phyloP scores from a whole-genome alignment of 2,797 vertebrate genomes.

The Cheirogaleus major region DNA sequence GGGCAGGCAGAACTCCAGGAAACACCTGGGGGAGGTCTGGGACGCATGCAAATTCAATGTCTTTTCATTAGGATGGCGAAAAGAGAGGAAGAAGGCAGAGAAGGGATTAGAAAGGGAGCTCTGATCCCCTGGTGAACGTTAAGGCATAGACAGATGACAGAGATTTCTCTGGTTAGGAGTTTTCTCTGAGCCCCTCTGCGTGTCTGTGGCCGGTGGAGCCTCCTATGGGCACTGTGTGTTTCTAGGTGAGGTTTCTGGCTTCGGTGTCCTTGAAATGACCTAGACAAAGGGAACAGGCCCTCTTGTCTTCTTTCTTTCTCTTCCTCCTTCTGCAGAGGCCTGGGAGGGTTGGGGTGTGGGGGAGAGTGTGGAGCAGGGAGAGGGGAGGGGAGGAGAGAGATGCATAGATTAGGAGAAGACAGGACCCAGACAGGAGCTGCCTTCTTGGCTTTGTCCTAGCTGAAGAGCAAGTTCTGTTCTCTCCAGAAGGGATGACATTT shows the following conservation, averaged over 20 bases:
- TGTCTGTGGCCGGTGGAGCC: neutral
- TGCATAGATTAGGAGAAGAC: fast-evolving
- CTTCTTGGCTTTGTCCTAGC: neutral
- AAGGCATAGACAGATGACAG: neutral
- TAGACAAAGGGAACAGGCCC: neutral
- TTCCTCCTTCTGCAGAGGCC: neutral
- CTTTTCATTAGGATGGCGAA: neutral
- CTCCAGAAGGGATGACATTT: neutral
- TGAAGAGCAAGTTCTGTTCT: neutral
- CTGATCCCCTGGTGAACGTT: neutral
- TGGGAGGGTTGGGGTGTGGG: neutral
- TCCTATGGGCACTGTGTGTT: neutral
- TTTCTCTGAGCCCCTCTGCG: fast-evolving
- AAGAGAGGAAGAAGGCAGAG: constrained; percentile 10
- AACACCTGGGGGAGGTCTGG: neutral
- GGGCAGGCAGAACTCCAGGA: neutral
- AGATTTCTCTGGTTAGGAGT: neutral
- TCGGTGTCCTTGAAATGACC: neutral
- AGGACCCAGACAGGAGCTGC: neutral
- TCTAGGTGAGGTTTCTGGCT: neutral
- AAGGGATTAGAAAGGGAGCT: neutral
- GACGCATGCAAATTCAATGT: neutral
- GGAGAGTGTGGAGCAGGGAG: neutral
- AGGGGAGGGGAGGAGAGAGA: neutral
- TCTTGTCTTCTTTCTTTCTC: neutral